A percentile compares a stretch with the other conserved stretches of the same genome.
Evolutionary conservation across 2,113 vertebrate species (phyloP).

Genomic region (Mormoops blainvillei): DNA sequence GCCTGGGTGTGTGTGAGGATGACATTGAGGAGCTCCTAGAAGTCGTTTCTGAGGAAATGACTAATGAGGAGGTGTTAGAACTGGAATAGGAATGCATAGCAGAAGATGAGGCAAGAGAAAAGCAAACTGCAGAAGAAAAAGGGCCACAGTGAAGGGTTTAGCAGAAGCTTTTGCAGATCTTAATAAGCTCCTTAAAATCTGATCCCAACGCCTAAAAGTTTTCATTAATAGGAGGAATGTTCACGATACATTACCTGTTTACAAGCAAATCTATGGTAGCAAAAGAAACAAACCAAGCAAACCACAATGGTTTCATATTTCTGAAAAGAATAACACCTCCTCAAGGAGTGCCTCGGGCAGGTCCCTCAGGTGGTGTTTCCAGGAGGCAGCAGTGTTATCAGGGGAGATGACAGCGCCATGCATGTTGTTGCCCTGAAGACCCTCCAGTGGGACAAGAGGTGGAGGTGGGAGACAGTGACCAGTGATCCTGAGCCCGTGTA

Average conservation of each 20-base stretch:
- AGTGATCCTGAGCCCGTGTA: not conserved
- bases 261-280: not conserved
- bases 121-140: not conserved
- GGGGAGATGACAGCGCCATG: not conserved
- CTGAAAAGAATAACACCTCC: not conserved
- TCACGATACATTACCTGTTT: not conserved
- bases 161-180: not conserved
- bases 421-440: rapidly evolving
- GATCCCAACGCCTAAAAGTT: not conserved
- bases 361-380: not conserved
- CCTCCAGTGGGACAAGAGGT: not conserved
- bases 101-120: not conserved
- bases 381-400: not conserved
- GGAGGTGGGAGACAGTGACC: not conserved
- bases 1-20: not conserved
- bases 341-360: not conserved
- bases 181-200: not conserved
- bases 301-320: not conserved
- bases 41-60: not conserved
- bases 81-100: not conserved
- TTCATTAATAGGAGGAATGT: not conserved
- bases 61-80: not conserved
- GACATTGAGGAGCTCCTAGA: not conserved
- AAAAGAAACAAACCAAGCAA: not conserved
- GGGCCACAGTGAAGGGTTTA: not conserved